Conservation (phyloP, 2,113 vertebrate species). For the Salvator merianae region DNA sequence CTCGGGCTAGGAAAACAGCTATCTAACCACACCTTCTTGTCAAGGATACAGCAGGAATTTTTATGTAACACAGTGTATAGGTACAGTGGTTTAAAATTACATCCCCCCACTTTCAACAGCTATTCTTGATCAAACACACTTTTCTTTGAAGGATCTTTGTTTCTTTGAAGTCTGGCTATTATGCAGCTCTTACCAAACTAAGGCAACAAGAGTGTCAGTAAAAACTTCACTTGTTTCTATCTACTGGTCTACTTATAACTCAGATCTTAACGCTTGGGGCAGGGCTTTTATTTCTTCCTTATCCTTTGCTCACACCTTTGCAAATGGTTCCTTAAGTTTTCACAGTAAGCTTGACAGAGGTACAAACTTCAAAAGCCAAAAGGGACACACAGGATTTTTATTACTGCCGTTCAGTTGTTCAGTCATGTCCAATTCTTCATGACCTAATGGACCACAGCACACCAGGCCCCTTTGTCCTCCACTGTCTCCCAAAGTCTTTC, state of each 20-base stretch:
- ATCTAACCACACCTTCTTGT: constrained; percentile 77
- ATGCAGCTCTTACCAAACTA: not conserved
- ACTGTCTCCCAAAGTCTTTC: too few relatives aligned
- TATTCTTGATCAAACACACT: too few relatives aligned
- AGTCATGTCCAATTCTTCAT: too few relatives aligned
- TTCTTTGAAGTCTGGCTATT: not conserved
- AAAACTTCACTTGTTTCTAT: not conserved
- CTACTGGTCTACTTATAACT: too few relatives aligned
- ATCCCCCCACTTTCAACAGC: too few relatives aligned
- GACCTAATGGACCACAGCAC: too few relatives aligned
- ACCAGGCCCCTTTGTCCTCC: too few relatives aligned
- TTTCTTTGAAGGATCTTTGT: not conserved
- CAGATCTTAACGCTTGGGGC: too few relatives aligned
- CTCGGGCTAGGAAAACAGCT: constrained; percentile 92
- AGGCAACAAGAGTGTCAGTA: not conserved
- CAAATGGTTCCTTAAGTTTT: not conserved
- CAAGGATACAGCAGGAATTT: constrained; percentile 70
- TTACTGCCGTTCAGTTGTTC: too few relatives aligned
- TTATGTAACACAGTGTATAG: not conserved
- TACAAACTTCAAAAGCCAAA: not conserved
- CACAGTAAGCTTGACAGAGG: not conserved
- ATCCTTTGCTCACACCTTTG: not conserved
- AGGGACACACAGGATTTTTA: not conserved
- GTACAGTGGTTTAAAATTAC: not conserved
- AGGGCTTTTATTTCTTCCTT: too few relatives aligned